Evolutionary conservation across 2,888 invertebrate species (phyloP).

Genomic region (Scaptomyza caliginosa): DNA sequence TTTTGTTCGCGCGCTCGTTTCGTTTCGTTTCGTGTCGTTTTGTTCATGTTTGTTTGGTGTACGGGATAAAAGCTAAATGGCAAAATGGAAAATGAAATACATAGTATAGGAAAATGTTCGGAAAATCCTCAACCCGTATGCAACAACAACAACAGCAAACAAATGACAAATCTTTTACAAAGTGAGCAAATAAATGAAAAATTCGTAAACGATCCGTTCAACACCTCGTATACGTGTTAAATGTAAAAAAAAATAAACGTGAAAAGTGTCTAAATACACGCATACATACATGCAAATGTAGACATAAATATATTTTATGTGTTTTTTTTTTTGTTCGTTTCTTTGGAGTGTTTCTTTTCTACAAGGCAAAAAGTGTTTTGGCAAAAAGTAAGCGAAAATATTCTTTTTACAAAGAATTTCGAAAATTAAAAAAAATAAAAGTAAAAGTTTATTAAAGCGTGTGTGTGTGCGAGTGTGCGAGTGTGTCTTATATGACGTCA

Average conservation of each 20-base stretch:
- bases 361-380: not conserved
- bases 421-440: not conserved
- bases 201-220: too few species aligned
- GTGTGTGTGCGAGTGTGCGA: slow-evolving; percentile 2
- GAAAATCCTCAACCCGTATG: slow-evolving; percentile 3
- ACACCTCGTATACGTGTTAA: slow-evolving; percentile 63
- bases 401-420: not conserved
- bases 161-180: slow-evolving; percentile 22
- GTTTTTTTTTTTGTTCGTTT: too few species aligned
- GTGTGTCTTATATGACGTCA: not conserved
- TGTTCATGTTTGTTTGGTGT: slow-evolving; percentile 41
- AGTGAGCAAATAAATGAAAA: slow-evolving; percentile 16
- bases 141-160: slow-evolving; percentile 27
- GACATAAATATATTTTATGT: too few species aligned
- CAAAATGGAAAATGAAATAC: slow-evolving; percentile 2
- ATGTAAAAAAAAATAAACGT: not conserved
- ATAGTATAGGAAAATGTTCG: slow-evolving; percentile 1
- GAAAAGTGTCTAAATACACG: not conserved
- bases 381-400: not conserved
- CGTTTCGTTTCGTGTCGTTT: slow-evolving; percentile 24
- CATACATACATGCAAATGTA: not conserved
- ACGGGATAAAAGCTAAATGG: slow-evolving; percentile 7
- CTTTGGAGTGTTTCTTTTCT: too few species aligned
- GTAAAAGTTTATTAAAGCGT: not conserved
- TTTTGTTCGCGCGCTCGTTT: slow-evolving; percentile 27